A percentile compares a stretch with the other conserved stretches of the same genome.
These are phyloP conservation scores for Syritta pipiens DNA, from an alignment of 2,888 invertebrate genomes.

Conservation along the genomic window DNA sequence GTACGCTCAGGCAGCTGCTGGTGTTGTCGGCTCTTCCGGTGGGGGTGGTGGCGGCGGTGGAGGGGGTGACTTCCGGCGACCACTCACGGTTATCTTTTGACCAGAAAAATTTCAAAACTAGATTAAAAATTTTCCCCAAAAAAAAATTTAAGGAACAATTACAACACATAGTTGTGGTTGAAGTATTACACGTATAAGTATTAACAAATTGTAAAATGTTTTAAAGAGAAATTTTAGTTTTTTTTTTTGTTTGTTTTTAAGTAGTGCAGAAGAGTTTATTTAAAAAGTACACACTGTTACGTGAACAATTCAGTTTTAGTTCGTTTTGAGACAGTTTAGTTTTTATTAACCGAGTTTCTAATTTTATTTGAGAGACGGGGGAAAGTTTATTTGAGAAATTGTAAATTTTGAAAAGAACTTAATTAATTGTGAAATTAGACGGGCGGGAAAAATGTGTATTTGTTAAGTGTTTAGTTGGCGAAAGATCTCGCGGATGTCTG, in stretches of 20 bases:
- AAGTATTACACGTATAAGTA: conserved; percentile 59
- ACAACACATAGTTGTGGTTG: no score
- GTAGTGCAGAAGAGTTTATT: conserved; percentile 23
- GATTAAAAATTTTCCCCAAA: no score
- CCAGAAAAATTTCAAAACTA: conserved; percentile 72
- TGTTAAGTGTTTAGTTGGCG: no score
- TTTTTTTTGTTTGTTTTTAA: conserved; percentile 21
- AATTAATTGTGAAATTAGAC: no score
- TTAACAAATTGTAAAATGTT: conserved; percentile 62
- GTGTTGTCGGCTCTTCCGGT: conserved; percentile 42
- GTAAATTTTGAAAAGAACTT: no score
- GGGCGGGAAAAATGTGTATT: no score
- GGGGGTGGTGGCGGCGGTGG: conserved; percentile 67
- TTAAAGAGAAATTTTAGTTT: conserved; percentile 29
- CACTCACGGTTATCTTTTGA: conserved; percentile 80
- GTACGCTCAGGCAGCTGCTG: conserved; percentile 67
- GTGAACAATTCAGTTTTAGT: background rate
- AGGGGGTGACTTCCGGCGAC: conserved; percentile 78
- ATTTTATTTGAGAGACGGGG: no score
- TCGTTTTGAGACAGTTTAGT: background rate
- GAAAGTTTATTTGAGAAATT: no score
- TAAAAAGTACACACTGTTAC: background rate
- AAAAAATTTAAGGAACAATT: no score
- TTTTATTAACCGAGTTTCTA: background rate
- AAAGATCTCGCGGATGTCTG: no score